These are phyloP conservation scores for Zoanthus gigantus DNA, from an alignment of 92 coral and sea anemone species.

Conservation along the genomic window DNA sequence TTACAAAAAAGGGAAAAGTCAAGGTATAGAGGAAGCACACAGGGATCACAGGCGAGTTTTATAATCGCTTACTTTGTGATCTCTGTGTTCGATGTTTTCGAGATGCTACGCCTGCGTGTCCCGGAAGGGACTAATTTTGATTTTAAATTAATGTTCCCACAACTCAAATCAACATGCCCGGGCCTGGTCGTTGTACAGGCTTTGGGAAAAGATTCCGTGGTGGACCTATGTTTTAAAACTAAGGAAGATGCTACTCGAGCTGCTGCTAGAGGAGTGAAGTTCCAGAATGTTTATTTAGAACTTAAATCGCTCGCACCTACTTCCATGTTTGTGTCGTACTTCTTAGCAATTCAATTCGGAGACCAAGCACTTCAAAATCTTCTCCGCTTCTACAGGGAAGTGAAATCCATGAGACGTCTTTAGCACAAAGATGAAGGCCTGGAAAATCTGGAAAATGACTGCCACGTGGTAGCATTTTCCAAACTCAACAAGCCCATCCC, in stretches of 20 bases:
- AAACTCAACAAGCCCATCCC: neutral
- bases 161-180: too few relatives aligned
- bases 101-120: too few relatives aligned
- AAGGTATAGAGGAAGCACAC: too few relatives aligned
- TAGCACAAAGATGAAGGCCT: neutral
- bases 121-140: too few relatives aligned
- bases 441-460: conserved; percentile 2
- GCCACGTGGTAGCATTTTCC: conserved; percentile 18
- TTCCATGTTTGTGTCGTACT: neutral
- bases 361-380: neutral
- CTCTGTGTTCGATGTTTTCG: too few relatives aligned
- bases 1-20: too few relatives aligned
- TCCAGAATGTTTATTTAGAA: too few relatives aligned
- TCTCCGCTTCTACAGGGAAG: conserved; percentile 11
- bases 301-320: neutral
- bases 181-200: too few relatives aligned
- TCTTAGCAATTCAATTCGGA: neutral
- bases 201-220: too few relatives aligned
- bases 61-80: too few relatives aligned
- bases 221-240: neutral
- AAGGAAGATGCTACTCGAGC: neutral
- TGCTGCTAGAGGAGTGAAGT: neutral
- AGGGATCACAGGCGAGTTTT: too few relatives aligned
- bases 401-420: neutral
- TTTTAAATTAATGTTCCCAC: too few relatives aligned